Conservation (phyloP, 2,888 invertebrate species). For the Caenorhabditis sinica region DNA sequence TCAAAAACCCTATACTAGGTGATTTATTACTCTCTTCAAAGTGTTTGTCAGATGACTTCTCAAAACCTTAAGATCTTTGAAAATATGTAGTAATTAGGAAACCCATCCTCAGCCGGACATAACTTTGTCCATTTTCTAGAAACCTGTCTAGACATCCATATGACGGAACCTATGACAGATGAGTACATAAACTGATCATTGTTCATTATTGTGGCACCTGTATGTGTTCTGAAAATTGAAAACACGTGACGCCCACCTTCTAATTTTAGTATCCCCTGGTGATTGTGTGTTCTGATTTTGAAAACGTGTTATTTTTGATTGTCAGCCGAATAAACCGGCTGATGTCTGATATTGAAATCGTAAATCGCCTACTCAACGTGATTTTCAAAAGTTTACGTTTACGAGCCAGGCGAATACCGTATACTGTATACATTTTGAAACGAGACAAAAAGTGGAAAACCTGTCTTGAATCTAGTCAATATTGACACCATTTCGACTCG, state of each 20-base stretch:
- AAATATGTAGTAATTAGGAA: not conserved
- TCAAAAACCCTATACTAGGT: not conserved
- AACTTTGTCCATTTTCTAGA: not conserved
- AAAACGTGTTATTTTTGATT: conserved; percentile 17
- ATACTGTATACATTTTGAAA: conserved; percentile 22
- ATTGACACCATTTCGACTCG: conserved; percentile 55
- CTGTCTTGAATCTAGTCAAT: conserved; percentile 41
- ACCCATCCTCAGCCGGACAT: not conserved
- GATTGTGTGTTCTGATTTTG: conserved; percentile 5
- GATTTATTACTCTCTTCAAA: not conserved
- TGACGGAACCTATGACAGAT: conserved; percentile 28
- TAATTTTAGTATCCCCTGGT: conserved; percentile 25
- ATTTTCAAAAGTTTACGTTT: conserved; percentile 42
- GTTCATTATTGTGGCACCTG: not conserved
- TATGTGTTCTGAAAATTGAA: conserved; percentile 9
- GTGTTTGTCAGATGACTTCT: not conserved
- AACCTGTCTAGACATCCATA: conserved; percentile 20
- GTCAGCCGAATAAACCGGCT: not conserved
- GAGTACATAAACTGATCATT: conserved; percentile 26
- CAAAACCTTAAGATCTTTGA: not conserved
- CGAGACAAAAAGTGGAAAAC: conserved; percentile 38
- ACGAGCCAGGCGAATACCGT: not conserved
- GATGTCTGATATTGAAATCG: conserved; percentile 25
- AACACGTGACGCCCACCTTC: conserved; percentile 35
- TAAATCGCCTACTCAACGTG: conserved; percentile 16